Evolutionary conservation across 2,888 invertebrate species (phyloP).

Genomic region (Syritta pipiens): DNA sequence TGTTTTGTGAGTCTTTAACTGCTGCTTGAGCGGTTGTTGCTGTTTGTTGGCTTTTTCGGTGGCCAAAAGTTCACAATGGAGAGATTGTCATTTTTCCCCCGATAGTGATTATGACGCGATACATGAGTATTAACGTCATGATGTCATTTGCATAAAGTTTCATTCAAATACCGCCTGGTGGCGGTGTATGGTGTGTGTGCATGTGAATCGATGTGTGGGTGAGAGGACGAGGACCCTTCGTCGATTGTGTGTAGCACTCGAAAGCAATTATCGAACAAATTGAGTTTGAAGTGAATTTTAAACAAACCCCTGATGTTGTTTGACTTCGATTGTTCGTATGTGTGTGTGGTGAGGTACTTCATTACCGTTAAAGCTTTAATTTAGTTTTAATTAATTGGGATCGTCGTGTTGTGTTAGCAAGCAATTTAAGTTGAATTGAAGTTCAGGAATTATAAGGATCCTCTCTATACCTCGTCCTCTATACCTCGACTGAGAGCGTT

Average conservation of each 20-base stretch:
- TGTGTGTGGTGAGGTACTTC: conserved; percentile 27
- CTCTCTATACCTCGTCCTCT: no score
- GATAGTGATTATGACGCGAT: conserved; percentile 3
- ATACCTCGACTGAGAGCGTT: no score
- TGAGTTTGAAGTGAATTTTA: conserved; percentile 52
- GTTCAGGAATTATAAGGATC: no score
- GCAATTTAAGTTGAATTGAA: no score
- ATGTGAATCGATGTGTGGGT: not conserved
- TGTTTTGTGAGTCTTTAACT: conserved; percentile 26
- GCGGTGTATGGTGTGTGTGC: not conserved
- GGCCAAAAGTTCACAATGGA: not conserved
- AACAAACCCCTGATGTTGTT: conserved; percentile 24
- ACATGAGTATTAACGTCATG: conserved; percentile 27
- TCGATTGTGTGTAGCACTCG: conserved; percentile 28
- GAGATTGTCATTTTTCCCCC: not conserved
- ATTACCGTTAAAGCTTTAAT: conserved; percentile 30
- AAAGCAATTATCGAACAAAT: conserved; percentile 50
- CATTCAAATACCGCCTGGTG: not conserved
- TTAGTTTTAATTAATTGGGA: conserved; percentile 41
- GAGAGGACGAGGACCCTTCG: no score
- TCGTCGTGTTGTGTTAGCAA: no score
- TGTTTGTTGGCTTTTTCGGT: not conserved
- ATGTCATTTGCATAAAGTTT: conserved; percentile 43
- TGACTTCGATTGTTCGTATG: not conserved
- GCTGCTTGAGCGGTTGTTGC: conserved; percentile 12